Base-by-base conservation (phyloP, 2,113 vertebrate genomes). In the Maccullochella peelii region DNA sequence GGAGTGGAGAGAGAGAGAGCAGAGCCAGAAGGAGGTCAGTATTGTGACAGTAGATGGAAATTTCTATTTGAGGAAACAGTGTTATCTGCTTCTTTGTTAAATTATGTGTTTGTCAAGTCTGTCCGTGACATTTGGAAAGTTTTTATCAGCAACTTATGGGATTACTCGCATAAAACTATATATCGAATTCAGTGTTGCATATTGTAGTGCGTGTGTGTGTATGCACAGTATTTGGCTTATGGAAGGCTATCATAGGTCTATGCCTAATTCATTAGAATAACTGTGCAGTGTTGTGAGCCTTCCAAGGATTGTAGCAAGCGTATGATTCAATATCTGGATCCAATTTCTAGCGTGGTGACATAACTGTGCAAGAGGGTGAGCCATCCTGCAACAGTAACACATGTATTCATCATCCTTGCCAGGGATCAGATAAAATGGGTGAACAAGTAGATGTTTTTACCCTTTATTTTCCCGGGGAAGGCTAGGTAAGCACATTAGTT, bases 11-110 rank as follows among this genome's bases (percentile, higher is more conserved):
- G 73, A 71, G 70, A 66, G 80, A 77, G 84, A 88, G 90, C 54
- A 69, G 77, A 88, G 74, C 80, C 63, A 86, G 77, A 68, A 85
- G 79, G 77, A 90, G 89, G 87, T 91, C 89, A 84, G 80, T n/a
- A 52, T 65, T 49, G 82, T 85, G 88, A 90, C 86, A 65, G 70
- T 57, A 49, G 76, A 83, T 82, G 73, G 77, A 84, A 65, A 79
- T 75, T 63, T 93, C 87, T 92, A 91, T 91, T 91, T 80, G 59
- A 73, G 91, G 92, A 88, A 91, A 85, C 85, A 0, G 23, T 25
- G 27, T 73, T 85, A 75, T 73, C 79, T 50, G 73, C 84, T 74
- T 75, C 80, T 85, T 77, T 76, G 79, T 70, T 89, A 89, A 89
- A 86, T 90, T 83, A 52, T 82, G 66, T 84, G 74, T 87, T 88